These are phyloP conservation scores for Ptychadena robeensis DNA, from an alignment of 2,797 vertebrate genomes.

Conservation along the genomic window DNA sequence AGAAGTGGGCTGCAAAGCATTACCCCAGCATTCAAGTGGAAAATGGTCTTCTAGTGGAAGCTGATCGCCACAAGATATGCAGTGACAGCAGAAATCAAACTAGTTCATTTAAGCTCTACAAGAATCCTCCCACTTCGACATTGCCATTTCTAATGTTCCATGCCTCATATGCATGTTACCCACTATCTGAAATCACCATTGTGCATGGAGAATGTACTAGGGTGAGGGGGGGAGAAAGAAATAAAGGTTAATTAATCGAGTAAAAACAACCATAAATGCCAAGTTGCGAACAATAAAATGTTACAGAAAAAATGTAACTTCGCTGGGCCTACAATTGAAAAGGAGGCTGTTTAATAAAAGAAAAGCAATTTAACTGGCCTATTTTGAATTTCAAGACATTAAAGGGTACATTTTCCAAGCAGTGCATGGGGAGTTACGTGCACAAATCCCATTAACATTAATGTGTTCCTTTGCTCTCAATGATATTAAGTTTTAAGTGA, in stretches of 20 bases:
- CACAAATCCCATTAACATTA: slow-evolving; percentile 70
- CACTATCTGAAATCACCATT: slow-evolving; percentile 51
- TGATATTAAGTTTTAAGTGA: slow-evolving; percentile 70
- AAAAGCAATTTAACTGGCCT: slow-evolving; percentile 64
- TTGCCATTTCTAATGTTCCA: slow-evolving; percentile 50
- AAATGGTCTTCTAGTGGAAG: slow-evolving; percentile 54
- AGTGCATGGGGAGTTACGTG: slow-evolving; percentile 60
- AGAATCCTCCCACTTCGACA: slow-evolving; percentile 21
- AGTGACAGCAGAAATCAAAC: slow-evolving; percentile 55
- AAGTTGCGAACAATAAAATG: slow-evolving; percentile 60
- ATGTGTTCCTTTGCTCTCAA: slow-evolving; percentile 65
- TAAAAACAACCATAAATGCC: slow-evolving; percentile 63
- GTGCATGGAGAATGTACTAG: slow-evolving; percentile 54
- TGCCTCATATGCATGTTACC: slow-evolving; percentile 39
- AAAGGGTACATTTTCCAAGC: slow-evolving; percentile 67
- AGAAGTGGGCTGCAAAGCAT: slow-evolving; percentile 49
- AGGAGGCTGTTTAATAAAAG: slow-evolving; percentile 65
- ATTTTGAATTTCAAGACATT: slow-evolving; percentile 62
- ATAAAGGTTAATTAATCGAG: slow-evolving; percentile 63
- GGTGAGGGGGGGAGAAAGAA: slow-evolving; percentile 37
- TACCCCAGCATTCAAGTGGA: slow-evolving; percentile 53
- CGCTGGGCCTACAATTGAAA: slow-evolving; percentile 64
- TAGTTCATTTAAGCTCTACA: slow-evolving; percentile 31
- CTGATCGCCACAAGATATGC: slow-evolving; percentile 46
- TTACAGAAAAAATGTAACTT: slow-evolving; percentile 60